Percentiles rank a stretch among this genome's conserved stretches.
phyloP scores from a whole-genome alignment of 2,797 vertebrate genomes.

The Chaetophractus vellerosus region DNA sequence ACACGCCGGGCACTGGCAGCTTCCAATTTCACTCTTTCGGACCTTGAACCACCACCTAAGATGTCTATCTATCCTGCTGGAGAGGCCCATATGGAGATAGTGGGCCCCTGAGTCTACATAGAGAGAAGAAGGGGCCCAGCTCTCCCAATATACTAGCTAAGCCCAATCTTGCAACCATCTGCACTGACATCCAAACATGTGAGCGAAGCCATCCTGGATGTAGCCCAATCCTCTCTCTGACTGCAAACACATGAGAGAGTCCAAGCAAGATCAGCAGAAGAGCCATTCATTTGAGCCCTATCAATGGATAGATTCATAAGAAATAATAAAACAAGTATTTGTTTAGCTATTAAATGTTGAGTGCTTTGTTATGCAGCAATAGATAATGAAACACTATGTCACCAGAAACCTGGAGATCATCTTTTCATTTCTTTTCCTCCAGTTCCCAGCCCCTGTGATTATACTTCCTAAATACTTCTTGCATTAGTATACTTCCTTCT shows the following conservation, averaged over 20 bases:
- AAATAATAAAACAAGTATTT: not conserved
- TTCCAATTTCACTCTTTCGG: not conserved
- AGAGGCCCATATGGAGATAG: not conserved
- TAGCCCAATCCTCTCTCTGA: not conserved
- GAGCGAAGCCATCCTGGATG: too few relatives aligned
- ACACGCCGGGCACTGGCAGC: not conserved
- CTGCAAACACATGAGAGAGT: too few relatives aligned
- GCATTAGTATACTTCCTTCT: not conserved
- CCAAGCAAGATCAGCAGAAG: not conserved
- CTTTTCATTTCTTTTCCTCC: not conserved
- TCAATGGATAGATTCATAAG: not conserved
- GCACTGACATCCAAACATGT: not conserved
- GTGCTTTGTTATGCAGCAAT: not conserved
- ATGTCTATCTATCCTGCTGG: too few relatives aligned
- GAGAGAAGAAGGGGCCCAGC: not conserved
- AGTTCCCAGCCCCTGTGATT: not conserved
- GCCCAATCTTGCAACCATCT: not conserved
- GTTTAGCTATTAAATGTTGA: not conserved
- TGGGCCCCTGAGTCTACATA: not conserved
- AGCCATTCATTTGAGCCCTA: not conserved
- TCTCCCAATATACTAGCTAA: not conserved
- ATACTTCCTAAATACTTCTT: not conserved
- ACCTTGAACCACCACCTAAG: not conserved
- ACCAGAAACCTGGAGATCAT: not conserved
- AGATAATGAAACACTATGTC: not conserved